Conservation (phyloP, 2,888 invertebrate species). For the Digitonthophagus gazella region DNA sequence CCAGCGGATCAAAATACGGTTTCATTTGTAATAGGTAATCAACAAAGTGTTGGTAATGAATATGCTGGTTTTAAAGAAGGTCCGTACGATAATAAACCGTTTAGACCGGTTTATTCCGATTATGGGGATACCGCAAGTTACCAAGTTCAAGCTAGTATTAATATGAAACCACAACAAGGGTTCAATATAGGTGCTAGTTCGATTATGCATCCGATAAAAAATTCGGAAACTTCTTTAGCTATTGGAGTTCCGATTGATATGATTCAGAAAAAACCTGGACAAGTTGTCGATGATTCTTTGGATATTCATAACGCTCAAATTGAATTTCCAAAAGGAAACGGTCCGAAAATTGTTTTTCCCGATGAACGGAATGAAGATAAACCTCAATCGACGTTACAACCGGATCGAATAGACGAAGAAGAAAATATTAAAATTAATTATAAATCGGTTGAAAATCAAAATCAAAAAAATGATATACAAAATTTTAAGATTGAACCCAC, state of each 20-base stretch:
- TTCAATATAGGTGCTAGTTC: constrained; percentile 37
- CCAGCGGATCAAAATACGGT: constrained; percentile 64
- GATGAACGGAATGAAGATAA: constrained; percentile 38
- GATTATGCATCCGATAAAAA: constrained; percentile 47
- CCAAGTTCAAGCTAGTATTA: constrained; percentile 6
- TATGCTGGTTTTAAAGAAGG: constrained; percentile 55
- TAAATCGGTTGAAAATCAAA: constrained; percentile 27
- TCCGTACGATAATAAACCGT: constrained; percentile 49
- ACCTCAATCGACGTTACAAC: neutral
- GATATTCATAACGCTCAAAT: constrained; percentile 37
- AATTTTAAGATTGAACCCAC: constrained; percentile 32
- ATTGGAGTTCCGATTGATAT: constrained; percentile 47
- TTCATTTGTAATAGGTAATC: constrained; percentile 63
- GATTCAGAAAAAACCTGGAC: constrained; percentile 45
- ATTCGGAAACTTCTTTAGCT: constrained; percentile 48
- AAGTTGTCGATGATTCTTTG: constrained; percentile 48
- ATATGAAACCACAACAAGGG: constrained; percentile 27
- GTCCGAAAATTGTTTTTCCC: constrained; percentile 46
- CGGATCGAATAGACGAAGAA: constrained; percentile 8
- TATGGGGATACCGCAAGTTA: constrained; percentile 9
- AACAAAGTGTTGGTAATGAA: constrained; percentile 56
- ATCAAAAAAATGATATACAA: constrained; percentile 19
- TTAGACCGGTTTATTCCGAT: constrained; percentile 40
- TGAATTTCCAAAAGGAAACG: constrained; percentile 37
- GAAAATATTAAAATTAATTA: neutral